Evolutionary conservation across 2,113 vertebrate species (phyloP).

Genomic region (Oreotrochilus melanogaster): DNA sequence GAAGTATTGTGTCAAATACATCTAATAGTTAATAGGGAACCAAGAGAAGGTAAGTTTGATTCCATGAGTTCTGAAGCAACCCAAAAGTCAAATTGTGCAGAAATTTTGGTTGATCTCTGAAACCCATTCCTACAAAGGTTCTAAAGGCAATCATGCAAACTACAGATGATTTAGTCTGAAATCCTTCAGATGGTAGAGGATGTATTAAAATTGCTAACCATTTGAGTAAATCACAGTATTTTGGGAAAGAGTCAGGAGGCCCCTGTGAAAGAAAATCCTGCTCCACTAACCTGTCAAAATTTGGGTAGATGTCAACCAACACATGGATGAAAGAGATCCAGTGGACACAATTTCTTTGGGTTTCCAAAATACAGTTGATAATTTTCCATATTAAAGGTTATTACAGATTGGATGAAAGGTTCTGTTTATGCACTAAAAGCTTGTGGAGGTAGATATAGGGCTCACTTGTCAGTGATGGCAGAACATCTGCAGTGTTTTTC

Average conservation of each 20-base stretch:
- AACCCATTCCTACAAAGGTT: background rate
- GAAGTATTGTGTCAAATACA: background rate
- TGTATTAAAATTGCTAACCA: background rate
- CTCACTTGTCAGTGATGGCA: background rate
- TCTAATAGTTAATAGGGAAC: background rate
- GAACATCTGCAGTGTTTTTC: fast-evolving
- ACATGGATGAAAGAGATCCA: background rate
- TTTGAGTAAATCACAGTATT: background rate
- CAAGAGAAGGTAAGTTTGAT: background rate
- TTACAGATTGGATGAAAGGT: background rate
- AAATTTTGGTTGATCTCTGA: background rate
- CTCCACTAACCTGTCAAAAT: background rate
- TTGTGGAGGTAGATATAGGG: background rate
- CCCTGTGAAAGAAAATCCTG: background rate
- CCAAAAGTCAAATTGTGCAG: background rate
- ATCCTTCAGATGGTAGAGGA: background rate
- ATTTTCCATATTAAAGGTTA: background rate
- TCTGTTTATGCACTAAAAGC: background rate
- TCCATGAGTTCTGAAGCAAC: background rate
- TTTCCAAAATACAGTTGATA: background rate
- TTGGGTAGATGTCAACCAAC: background rate
- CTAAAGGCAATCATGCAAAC: background rate
- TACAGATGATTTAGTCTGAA: background rate
- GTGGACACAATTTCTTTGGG: background rate
- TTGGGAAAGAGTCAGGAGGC: background rate